Conservation (phyloP, 2,888 invertebrate species). For the Rhagophthalmus giganteus region DNA sequence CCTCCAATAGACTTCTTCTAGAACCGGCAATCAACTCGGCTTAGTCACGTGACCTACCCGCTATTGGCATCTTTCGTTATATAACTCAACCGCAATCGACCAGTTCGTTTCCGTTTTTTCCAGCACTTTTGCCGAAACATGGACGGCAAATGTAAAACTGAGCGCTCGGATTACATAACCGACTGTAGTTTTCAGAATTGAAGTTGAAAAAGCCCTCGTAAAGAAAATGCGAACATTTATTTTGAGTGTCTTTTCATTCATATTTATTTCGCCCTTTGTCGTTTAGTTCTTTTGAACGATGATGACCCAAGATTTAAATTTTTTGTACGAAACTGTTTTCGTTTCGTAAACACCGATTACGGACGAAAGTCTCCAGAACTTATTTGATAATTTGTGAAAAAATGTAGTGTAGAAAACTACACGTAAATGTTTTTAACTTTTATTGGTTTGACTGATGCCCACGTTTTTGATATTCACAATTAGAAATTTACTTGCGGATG, state of each 20-base stretch:
- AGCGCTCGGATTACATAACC: slow-evolving; percentile 20
- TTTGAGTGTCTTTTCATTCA: slow-evolving; percentile 31
- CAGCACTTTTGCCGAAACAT: slow-evolving; percentile 7
- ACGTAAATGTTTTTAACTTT: no score
- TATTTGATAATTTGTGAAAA: no score
- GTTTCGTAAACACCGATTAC: no score
- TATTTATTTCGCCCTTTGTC: slow-evolving; percentile 27
- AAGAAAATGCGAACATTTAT: slow-evolving; percentile 30
- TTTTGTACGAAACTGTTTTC: no score
- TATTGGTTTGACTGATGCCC: no score
- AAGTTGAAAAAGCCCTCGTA: slow-evolving; percentile 31
- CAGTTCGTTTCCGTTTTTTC: slow-evolving; percentile 24
- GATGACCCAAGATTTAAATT: slow-evolving; percentile 14
- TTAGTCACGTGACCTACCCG: slow-evolving; percentile 31
- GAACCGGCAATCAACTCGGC: slow-evolving; percentile 30
- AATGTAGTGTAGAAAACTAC: no score
- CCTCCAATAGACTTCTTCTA: slow-evolving; percentile 26
- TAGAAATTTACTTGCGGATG: no score
- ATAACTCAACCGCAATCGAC: slow-evolving; percentile 33
- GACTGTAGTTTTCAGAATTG: slow-evolving; percentile 27
- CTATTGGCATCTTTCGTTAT: slow-evolving; percentile 31
- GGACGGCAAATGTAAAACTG: slow-evolving; percentile 16
- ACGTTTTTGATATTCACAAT: no score
- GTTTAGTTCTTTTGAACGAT: slow-evolving; percentile 23
- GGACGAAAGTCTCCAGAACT: no score